These are phyloP conservation scores for Andinoacara biseriatus DNA, from an alignment of 2,113 vertebrate genomes.

Conservation along the genomic window DNA sequence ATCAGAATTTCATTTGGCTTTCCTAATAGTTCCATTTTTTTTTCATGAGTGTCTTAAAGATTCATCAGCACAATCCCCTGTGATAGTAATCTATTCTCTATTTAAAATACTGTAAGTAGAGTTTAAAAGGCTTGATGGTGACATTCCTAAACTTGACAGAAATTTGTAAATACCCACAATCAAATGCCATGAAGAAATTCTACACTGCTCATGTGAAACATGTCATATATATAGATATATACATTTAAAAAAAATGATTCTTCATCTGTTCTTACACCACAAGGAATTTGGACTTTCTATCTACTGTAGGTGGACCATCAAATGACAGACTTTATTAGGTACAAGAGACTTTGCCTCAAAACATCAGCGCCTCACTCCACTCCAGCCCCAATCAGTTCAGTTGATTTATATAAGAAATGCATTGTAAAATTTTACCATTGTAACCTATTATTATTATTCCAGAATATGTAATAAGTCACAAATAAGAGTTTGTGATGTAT, in stretches of 20 bases:
- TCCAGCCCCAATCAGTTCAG: slow-evolving; percentile 47
- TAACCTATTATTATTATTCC: slow-evolving; percentile 65
- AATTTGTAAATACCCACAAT: slow-evolving; percentile 70
- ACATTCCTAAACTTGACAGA: slow-evolving; percentile 61
- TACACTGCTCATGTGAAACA: slow-evolving; percentile 46
- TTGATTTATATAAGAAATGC: slow-evolving; percentile 66
- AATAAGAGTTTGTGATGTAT: slow-evolving; percentile 80
- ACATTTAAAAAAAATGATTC: slow-evolving; percentile 19
- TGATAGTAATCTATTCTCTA: slow-evolving; percentile 73
- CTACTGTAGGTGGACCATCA: slow-evolving; percentile 30
- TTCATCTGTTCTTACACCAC: slow-evolving; percentile 30
- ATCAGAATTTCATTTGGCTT: slow-evolving; percentile 36
- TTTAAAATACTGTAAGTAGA: slow-evolving; percentile 33
- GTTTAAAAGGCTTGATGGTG: slow-evolving; percentile 39
- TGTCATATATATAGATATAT: slow-evolving; percentile 41
- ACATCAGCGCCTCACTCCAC: slow-evolving; percentile 36
- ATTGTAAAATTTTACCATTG: slow-evolving; percentile 77
- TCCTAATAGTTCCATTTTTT: slow-evolving; percentile 9
- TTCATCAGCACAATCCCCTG: slow-evolving; percentile 69
- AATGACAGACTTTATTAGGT: slow-evolving; percentile 44
- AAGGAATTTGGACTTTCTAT: slow-evolving; percentile 50
- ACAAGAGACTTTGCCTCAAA: slow-evolving; percentile 62
- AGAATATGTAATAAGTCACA: slow-evolving; percentile 78
- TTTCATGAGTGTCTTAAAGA: slow-evolving; percentile 48
- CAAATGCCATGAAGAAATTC: slow-evolving; percentile 68